Percentiles rank a stretch among this genome's conserved stretches.
phyloP scores from a whole-genome alignment of 1,140 invertebrate genomes.

The Zaprionus tsacasi region DNA sequence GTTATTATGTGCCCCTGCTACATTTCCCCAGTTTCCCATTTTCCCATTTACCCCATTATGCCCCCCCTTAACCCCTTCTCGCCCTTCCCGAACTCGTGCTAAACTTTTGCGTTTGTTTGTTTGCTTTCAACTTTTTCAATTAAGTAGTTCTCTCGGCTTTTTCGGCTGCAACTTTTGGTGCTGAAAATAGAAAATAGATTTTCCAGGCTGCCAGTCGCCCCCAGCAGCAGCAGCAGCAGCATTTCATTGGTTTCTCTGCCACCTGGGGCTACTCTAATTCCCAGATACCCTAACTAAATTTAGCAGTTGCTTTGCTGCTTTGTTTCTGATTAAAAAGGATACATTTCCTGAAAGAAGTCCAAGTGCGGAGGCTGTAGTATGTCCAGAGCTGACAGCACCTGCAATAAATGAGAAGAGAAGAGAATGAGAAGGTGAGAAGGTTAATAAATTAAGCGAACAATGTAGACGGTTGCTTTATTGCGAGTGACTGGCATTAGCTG shows the following conservation, averaged over 20 bases:
- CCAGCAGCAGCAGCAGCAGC: neutral
- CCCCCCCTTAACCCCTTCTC: too few relatives aligned
- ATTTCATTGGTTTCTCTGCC: constrained; percentile 16
- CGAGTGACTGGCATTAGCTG: constrained; percentile 33
- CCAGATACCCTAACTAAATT: neutral
- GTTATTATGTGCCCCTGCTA: neutral
- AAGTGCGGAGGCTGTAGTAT: constrained; percentile 98
- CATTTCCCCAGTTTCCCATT: neutral
- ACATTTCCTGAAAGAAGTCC: constrained; percentile 99
- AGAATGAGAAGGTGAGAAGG: constrained; percentile 7
- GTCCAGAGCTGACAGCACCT: constrained; percentile 97
- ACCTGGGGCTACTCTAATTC: neutral
- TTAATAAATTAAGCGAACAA: constrained; percentile 49
- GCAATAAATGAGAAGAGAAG: constrained; percentile 84
- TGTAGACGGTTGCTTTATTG: constrained; percentile 43
- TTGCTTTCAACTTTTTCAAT: constrained; percentile 73
- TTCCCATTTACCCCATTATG: neutral
- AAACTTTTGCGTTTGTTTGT: constrained; percentile 54
- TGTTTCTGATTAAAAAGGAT: constrained; percentile 90
- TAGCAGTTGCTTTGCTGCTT: constrained; percentile 20
- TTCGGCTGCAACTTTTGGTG: constrained; percentile 49
- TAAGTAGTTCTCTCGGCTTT: constrained; percentile 51
- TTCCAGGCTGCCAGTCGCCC: constrained; percentile 10
- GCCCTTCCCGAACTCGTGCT: neutral
- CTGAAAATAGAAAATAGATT: constrained; percentile 44